Evolutionary conservation across 2,113 vertebrate genomes (phyloP).

Genomic region (Prunella fulvescens): DNA sequence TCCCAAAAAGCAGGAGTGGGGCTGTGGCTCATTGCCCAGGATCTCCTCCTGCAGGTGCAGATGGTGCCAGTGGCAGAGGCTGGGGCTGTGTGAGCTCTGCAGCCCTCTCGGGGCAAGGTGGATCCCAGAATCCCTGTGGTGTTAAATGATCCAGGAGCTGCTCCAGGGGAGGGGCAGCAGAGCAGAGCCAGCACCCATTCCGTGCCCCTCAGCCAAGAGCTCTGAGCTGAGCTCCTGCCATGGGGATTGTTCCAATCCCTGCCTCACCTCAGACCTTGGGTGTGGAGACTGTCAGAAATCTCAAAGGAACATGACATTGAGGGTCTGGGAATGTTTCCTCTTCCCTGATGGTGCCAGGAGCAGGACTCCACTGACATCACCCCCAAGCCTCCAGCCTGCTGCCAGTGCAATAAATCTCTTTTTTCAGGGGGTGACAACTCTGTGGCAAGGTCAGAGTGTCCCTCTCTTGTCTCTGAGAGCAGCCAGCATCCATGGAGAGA

Average conservation of each 20-base stretch:
- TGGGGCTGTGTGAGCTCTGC: neutral
- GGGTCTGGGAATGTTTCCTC: neutral
- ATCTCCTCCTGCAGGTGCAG: neutral
- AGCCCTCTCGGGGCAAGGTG: neutral
- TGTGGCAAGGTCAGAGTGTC: neutral
- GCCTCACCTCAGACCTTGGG: neutral
- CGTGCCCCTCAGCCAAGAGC: neutral
- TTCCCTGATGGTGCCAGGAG: neutral
- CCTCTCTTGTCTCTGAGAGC: neutral
- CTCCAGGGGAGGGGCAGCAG: neutral
- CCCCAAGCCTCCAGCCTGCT: neutral
- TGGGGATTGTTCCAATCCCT: neutral
- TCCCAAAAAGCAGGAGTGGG: neutral
- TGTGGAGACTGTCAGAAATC: neutral
- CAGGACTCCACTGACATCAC: neutral
- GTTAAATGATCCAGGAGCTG: neutral
- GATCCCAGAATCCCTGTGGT: too few species aligned
- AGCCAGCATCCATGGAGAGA: neutral
- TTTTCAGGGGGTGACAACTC: neutral
- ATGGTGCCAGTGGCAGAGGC: accelerated
- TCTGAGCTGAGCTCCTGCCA: neutral
- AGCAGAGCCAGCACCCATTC: neutral
- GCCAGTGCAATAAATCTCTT: neutral
- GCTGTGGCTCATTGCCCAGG: neutral
- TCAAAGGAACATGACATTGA: neutral